phyloP scores from a whole-genome alignment of 2,888 invertebrate genomes.

The Apoda limacodes region DNA sequence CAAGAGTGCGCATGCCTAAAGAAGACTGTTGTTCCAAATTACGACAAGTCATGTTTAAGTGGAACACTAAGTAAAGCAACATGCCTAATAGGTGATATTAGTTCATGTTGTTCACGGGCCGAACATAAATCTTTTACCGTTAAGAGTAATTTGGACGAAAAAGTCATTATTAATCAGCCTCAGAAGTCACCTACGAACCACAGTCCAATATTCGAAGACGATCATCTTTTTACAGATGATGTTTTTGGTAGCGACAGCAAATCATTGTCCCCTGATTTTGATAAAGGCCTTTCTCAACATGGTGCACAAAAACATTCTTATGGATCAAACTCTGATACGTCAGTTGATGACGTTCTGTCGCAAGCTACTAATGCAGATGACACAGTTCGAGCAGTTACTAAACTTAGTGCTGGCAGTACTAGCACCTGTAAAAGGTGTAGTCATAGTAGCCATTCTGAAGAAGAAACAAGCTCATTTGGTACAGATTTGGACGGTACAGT shows the following conservation, averaged over 20 bases:
- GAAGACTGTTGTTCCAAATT: constrained; percentile 53
- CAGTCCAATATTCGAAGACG: constrained; percentile 72
- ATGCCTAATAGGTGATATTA: constrained; percentile 57
- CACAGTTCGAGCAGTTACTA: constrained; percentile 60
- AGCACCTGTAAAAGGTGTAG: constrained; percentile 72
- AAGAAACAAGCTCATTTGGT: constrained; percentile 80
- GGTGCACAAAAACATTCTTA: constrained; percentile 58
- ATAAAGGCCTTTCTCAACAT: constrained; percentile 50
- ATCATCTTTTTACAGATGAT: constrained; percentile 69
- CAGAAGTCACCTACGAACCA: constrained; percentile 71
- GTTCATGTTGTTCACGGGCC: constrained; percentile 52
- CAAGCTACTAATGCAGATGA: constrained; percentile 71
- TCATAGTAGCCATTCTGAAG: constrained; percentile 80
- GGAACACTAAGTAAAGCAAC: constrained; percentile 59
- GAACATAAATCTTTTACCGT: constrained; percentile 48
- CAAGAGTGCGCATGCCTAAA: constrained; percentile 48
- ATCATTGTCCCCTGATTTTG: constrained; percentile 70
- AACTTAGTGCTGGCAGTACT: constrained; percentile 58
- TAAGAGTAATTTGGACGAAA: constrained; percentile 52
- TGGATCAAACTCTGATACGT: constrained; percentile 74
- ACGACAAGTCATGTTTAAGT: constrained; percentile 59
- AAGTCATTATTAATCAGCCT: constrained; percentile 72
- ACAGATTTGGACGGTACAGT: constrained; percentile 87
- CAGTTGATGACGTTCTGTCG: constrained; percentile 72
- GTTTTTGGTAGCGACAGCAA: constrained; percentile 73